A percentile compares a stretch with the other conserved stretches of the same genome.
Evolutionary conservation across 2,797 vertebrate genomes (phyloP).

Genomic region (Tangara arthus): DNA sequence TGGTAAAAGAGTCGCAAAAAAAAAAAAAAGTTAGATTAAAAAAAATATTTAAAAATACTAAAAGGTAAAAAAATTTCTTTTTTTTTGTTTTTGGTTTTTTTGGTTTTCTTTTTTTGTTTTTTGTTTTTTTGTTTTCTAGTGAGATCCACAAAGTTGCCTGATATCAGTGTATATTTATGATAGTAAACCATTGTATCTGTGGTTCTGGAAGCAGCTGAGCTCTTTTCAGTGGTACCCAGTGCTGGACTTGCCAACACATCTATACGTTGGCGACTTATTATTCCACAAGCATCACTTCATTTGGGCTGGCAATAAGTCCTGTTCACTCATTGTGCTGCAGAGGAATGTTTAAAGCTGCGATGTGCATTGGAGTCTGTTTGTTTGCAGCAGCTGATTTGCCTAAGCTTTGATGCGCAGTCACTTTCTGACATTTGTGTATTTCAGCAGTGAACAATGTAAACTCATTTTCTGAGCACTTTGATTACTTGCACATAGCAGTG

Average conservation of each 20-base stretch:
- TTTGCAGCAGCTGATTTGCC: conserved; percentile 79
- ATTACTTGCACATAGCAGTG: conserved; percentile 78
- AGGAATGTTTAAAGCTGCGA: conserved; percentile 66
- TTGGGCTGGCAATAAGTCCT: conserved; percentile 68
- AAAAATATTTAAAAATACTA: background rate
- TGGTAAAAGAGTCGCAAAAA: background rate
- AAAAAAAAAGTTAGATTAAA: background rate
- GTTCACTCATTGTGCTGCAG: conserved; percentile 56
- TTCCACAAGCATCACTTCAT: conserved; percentile 59
- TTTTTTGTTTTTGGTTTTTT: too few species aligned
- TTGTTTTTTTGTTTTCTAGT: background rate
- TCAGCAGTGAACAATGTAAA: conserved; percentile 82
- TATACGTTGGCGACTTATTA: conserved; percentile 22
- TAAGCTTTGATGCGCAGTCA: conserved; percentile 80
- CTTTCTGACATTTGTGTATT: conserved; percentile 83
- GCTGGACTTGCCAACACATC: conserved; percentile 28
- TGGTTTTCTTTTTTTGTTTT: too few species aligned
- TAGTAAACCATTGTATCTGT: background rate
- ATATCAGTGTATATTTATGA: background rate
- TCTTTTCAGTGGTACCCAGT: background rate
- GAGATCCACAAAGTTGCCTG: background rate
- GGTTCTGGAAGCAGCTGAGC: background rate
- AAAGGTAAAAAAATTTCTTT: background rate
- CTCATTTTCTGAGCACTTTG: conserved; percentile 80
- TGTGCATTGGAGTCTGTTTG: conserved; percentile 75